phyloP scores from a whole-genome alignment of 1,140 invertebrate species.

The Bombyx mori region ASM3026992v2 NC_085129.1:16731501-16732000 shows the following conservation, averaged over 20 bases:
- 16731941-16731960: constrained; percentile 32
- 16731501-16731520: constrained; percentile 42
- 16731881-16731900: constrained; percentile 50
- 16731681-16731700: constrained; percentile 56
- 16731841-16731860: constrained; percentile 7
- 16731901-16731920: constrained; percentile 39
- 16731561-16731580: constrained; percentile 48
- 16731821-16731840: not conserved
- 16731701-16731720: constrained; percentile 42
- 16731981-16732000: constrained; percentile 41
- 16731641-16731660: constrained; percentile 39
- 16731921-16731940: constrained; percentile 58
- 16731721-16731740: constrained; percentile 42
- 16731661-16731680: constrained; percentile 49
- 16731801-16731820: constrained; percentile 6
- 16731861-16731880: constrained; percentile 26
- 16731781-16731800: constrained; percentile 4
- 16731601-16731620: constrained; percentile 21
- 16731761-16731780: constrained; percentile 13
- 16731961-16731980: constrained; percentile 54
- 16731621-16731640: constrained; percentile 32
- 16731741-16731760: constrained; percentile 41
- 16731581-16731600: constrained; percentile 21
- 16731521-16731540: constrained; percentile 54
- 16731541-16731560: constrained; percentile 70